A percentile compares a stretch with the other conserved stretches of the same genome.
Conservation (phyloP, 2,113 vertebrate species). For the Hypocryptadius cinnamomeus region DNA sequence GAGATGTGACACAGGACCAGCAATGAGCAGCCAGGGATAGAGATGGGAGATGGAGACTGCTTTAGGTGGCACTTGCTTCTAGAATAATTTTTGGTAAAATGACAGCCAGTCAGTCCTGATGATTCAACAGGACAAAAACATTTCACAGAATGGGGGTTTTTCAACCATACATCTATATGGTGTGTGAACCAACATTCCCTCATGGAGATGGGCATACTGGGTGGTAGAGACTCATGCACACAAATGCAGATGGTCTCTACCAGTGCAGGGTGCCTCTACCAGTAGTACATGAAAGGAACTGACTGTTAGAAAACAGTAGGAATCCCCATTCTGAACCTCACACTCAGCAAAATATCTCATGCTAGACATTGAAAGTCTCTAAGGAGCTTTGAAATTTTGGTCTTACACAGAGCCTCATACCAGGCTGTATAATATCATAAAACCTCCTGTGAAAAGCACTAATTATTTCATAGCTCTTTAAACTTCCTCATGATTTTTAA, state of each 20-base stretch:
- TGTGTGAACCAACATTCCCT: not conserved
- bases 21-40: not conserved
- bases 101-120: not conserved
- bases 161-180: not conserved
- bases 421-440: constrained; percentile 29
- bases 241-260: not conserved
- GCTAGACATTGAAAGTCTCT: not conserved
- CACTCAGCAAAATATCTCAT: not conserved
- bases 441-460: constrained; percentile 44
- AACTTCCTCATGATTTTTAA: constrained; percentile 57
- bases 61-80: not conserved
- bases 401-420: constrained; percentile 6
- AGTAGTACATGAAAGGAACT: not conserved
- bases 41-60: not conserved
- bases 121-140: not conserved
- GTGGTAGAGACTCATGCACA: not conserved
- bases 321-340: not conserved
- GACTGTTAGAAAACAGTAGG: constrained; percentile 19
- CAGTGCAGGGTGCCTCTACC: not conserved
- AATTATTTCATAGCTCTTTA: constrained; percentile 53
- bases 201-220: not conserved
- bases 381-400: constrained; percentile 45
- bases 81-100: not conserved
- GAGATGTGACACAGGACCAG: not conserved
- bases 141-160: not conserved